Base-by-base conservation (phyloP, 2,888 invertebrate species). In the Craniophora ligustri region DNA sequence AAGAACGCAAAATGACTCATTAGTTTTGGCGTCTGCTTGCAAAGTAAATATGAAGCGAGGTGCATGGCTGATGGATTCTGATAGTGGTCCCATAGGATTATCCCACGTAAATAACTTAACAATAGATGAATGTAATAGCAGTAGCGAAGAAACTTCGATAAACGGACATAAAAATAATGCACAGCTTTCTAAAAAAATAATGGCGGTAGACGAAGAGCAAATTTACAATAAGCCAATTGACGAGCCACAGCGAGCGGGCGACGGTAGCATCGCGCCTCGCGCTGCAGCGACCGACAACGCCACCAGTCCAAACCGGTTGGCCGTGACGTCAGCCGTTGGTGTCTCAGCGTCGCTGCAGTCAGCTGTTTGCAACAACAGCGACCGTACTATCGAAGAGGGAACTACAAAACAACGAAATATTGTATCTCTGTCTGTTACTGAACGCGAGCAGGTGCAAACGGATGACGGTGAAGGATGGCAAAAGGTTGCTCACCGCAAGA, bases 41-140 rank as follows among this genome's bases (percentile, higher is more conserved):
- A 40, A 40, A 16, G 26, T 40, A n/a, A 40, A 28, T 11, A 40
- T 26, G 28, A 40, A 18, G 7, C 40, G 40, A 11, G 40, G 28
- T 3, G 39, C 26, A 28, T 40, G 28, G 40, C 28, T 15, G 1
- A 16, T 40, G 28, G 40, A 40, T 3, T 21, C 21, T 7, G 21
- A 21, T 21, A 40, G 40, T 7, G 28, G 26, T 28, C 40, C 40
- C 11, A 28, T 40, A 28, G 40, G 26, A 40, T 40, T 40, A 40
- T 40, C 40, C 7, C 28, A 40, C 8, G 15, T 40, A 3, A n/a
- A 40, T 15, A 40, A 18, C n/a, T 40, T 16, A 16, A 7, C 40
- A 28, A 21, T 21, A 21, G 39, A 40, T 15, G 28, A 28, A n/a
- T 28, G 40, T 15, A 40, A 16, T 28, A 28, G 15, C 3, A 16